Evolutionary conservation across 2,888 invertebrate species (phyloP), one percentile per base, ranked within the genome.

Genomic region (Caenorhabditis doughertyi): DNA sequence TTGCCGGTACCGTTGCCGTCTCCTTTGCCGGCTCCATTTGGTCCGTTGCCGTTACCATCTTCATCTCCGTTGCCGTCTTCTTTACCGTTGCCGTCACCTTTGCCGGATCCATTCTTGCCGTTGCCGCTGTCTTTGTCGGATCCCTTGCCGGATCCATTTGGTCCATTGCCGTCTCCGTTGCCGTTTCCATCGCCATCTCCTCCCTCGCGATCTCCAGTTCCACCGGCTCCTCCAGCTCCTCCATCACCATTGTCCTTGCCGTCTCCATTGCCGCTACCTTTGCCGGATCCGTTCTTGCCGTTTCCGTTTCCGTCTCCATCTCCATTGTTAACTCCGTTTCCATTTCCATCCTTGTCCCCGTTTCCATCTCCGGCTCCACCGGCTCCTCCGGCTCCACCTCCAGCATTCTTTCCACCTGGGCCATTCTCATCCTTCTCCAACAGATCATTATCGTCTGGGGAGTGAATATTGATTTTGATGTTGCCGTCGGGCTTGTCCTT

Each of bases 391-490:
- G 7, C 23, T 55, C 49, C 71, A 56, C 25, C 35, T 21, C 25
- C 56, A 21, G 35, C n/a, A 1, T 25, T 49, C n/a, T 64, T 71
- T 29, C 64, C 70, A 35, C 62, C 70, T 4, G 27, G 42, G 13
- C 68, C 60, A 32, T 73, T 58, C 27, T 77, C 62, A 35, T 76
- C 72, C 72, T 64, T 71, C 58, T 73, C 73, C 13, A 58, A 32
- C 9, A 65, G 27, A 68, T 72, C 82, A 18, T 74, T 82, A 23
- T 77, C 74, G 11, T 76, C 74, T 1, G 74, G 74, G 1, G 74
- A 76, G 64, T 76, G 81, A 56, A 76, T 83, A 18, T 74, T 72
- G 13, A 83, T 68, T 42, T 62, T 70, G 51, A 79, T 79, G 0
- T 65, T 67, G 49, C 74, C 74, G 18, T 64, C 60, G n/a, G 23